phyloP scores from a whole-genome alignment of 2,113 vertebrate species.

The Sander vitreus region DNA sequence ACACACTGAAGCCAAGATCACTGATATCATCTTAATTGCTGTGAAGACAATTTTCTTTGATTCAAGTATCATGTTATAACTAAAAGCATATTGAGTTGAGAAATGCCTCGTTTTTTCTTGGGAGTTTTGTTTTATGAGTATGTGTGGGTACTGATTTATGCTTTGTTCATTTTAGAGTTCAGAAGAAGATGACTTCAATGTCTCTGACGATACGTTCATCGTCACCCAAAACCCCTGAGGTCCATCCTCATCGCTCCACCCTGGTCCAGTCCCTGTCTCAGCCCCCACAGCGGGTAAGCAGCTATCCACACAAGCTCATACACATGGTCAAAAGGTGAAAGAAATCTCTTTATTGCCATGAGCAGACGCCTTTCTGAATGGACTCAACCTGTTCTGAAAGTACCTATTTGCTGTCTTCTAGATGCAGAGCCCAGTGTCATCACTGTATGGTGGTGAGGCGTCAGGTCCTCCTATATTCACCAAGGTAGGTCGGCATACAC shows the following conservation, averaged over 20 bases:
- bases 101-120: not conserved
- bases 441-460: slow-evolving; percentile 82
- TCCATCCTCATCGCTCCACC: slow-evolving; percentile 87
- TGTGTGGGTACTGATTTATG: slow-evolving; percentile 4
- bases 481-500: slow-evolving; percentile 83
- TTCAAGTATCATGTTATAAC: slow-evolving; percentile 45
- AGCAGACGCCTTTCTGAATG: not conserved
- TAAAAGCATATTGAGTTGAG: not conserved
- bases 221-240: slow-evolving; percentile 87
- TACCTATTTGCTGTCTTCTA: slow-evolving; percentile 66
- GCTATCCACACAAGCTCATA: not conserved
- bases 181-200: slow-evolving; percentile 96
- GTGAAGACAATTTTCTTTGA: slow-evolving; percentile 45
- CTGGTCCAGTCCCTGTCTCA: slow-evolving; percentile 93
- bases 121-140: not conserved
- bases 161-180: slow-evolving; percentile 82
- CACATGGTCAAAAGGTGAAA: not conserved
- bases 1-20: slow-evolving; percentile 46
- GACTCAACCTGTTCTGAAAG: not conserved
- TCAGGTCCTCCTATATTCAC: slow-evolving; percentile 89
- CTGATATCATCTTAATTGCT: slow-evolving; percentile 68
- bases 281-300: slow-evolving; percentile 81
- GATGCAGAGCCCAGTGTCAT: slow-evolving; percentile 91
- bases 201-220: slow-evolving; percentile 95
- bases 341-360: not conserved